phyloP scores from a whole-genome alignment of 2,113 vertebrate species.

The Caloenas nicobarica region DNA sequence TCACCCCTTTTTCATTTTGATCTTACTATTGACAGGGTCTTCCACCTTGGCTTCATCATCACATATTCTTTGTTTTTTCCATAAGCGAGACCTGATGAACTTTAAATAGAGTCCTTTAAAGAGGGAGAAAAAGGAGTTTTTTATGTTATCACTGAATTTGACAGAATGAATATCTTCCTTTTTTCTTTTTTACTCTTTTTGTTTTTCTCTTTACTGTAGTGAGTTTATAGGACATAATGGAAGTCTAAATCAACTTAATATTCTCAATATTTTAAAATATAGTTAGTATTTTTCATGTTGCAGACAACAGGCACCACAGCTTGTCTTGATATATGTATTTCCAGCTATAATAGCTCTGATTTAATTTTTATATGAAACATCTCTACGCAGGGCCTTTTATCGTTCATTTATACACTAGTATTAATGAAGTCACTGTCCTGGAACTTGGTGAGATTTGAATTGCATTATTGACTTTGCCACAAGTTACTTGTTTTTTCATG shows the following conservation, averaged over 20 bases:
- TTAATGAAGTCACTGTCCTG: background rate
- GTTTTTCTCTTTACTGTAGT: background rate
- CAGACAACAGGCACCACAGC: background rate
- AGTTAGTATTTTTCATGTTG: background rate
- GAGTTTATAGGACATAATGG: background rate
- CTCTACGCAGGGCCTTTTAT: background rate
- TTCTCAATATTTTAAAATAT: background rate
- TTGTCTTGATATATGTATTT: background rate
- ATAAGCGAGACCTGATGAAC: background rate
- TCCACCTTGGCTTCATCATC: background rate
- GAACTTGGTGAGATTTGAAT: background rate
- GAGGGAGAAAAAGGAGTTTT: background rate
- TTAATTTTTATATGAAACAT: background rate
- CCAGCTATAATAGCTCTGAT: background rate
- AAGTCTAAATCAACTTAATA: background rate
- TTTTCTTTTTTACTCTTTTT: background rate
- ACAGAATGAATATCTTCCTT: background rate
- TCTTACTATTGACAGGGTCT: background rate
- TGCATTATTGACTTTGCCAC: background rate
- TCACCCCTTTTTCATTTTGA: background rate
- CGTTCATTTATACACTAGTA: background rate
- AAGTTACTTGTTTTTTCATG: background rate
- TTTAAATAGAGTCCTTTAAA: background rate
- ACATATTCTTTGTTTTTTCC: background rate
- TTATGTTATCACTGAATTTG: background rate